A percentile compares a stretch with the other conserved stretches of the same genome.
phyloP scores from a whole-genome alignment of 2,797 vertebrate species.

The Macroramphosus scolopax region DNA sequence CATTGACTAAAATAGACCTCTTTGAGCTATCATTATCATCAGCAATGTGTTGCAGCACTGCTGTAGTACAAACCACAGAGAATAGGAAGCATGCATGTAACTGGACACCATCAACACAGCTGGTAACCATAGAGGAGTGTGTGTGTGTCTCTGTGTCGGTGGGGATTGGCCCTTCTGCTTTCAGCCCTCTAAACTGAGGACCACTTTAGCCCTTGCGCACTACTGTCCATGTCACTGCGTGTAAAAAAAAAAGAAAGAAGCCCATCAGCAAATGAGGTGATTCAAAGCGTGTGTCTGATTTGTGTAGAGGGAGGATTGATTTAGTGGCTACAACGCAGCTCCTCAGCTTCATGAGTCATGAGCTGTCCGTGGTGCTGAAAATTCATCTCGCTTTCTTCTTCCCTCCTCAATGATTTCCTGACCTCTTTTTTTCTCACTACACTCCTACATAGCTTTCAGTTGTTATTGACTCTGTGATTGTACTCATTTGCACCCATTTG shows the following conservation, averaged over 20 bases:
- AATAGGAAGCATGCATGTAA: constrained; percentile 31
- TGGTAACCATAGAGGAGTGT: constrained; percentile 39
- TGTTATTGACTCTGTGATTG: no score
- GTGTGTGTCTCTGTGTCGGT: constrained; percentile 13
- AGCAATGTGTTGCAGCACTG: no score
- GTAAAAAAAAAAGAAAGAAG: constrained; percentile 30
- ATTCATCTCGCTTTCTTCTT: constrained; percentile 1
- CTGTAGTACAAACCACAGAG: neutral
- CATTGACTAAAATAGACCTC: no score
- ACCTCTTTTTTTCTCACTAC: no score
- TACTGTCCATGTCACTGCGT: constrained; percentile 15
- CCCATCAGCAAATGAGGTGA: constrained; percentile 57
- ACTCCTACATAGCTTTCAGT: no score
- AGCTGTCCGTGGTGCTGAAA: constrained; percentile 50
- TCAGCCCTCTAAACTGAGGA: constrained; percentile 10
- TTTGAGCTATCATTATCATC: no score
- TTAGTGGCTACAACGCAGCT: constrained; percentile 1
- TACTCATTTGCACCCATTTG: no score
- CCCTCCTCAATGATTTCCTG: no score
- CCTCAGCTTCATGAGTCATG: constrained; percentile 22
- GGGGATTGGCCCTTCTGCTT: neutral
- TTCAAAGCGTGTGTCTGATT: constrained; percentile 33
- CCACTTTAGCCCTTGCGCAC: neutral
- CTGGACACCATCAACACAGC: constrained; percentile 39
- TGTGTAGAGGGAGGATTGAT: constrained; percentile 38